Evolutionary conservation across 2,113 vertebrate species (phyloP), one percentile per base, ranked within the genome.

Genomic region (Egretta garzetta): DNA sequence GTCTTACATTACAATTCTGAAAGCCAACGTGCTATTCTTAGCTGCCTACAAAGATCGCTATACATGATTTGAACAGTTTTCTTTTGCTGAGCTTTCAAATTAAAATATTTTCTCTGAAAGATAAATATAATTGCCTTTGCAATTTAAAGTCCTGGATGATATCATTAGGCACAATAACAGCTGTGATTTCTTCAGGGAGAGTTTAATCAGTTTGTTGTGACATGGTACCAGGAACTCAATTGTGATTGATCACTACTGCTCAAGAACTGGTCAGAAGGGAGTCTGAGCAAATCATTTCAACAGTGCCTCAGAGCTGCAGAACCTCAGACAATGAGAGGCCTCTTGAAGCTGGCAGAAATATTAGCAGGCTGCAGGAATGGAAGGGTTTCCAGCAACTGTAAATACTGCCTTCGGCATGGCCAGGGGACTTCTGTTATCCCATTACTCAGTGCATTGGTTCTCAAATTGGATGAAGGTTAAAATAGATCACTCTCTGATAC

Each of bases 121-220:
- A 73, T 88, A 96, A 95, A 86, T 89, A 74, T 93, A 97, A 97
- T 96, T 50, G 80, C 45, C 64, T 96, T 95, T 92, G 87, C 85
- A 96, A 95, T 89, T 96, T 96, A 93, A 95, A 79, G 91, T 96
- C 60, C 77, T 94, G 75, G 75, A 84, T 98, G 77, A 96, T 97
- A 97, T 84, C 24, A 86, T 98, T 98, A 97, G 87, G 92, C 64
- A 95, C 27, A 97, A 95, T 98, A 98, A 97, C 82, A 96, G 87
- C 94, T 97, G 92, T 97, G 94, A 98, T 98, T 97, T 98, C 97
- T 98, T 98, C 83, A 96, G 98, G 96, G 97, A 98, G 86, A 82
- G 35, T 96, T 97, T 98, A 98, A 98, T 98, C 95, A 84, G 82
- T 96, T 98, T 98, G 76, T 95, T 98, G 94, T 98, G 97, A 98